Conservation (phyloP, 2,888 invertebrate species). For the Eupithecia subfuscata region DNA sequence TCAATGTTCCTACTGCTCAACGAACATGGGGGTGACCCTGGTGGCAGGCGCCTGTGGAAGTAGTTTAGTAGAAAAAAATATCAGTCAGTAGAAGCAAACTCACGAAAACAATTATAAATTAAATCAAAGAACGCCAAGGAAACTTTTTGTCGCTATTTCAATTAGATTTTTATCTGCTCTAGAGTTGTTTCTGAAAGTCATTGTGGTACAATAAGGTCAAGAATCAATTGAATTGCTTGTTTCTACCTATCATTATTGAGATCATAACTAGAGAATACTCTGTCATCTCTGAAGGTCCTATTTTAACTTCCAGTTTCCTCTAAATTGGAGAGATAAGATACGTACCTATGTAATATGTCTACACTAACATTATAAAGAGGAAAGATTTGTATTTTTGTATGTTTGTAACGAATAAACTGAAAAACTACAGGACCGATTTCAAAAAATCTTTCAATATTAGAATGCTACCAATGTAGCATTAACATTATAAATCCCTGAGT, state of each 20-base stretch:
- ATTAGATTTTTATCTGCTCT: conserved; percentile 32
- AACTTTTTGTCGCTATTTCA: conserved; percentile 28
- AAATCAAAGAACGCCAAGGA: conserved; percentile 36
- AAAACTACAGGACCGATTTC: too few species aligned
- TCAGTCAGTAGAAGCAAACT: not conserved
- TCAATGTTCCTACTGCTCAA: too few species aligned
- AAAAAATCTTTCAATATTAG: too few species aligned
- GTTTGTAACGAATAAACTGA: too few species aligned
- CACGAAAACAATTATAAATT: conserved; percentile 9
- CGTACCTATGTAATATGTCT: too few species aligned
- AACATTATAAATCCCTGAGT: too few species aligned
- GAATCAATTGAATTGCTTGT: conserved; percentile 18
- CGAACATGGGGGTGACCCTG: not conserved
- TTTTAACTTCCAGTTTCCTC: not conserved
- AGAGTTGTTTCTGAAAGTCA: conserved; percentile 22
- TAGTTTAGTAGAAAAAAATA: not conserved
- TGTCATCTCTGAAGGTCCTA: not conserved
- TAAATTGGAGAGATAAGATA: not conserved
- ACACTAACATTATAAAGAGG: too few species aligned
- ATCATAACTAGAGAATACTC: not conserved
- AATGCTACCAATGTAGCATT: too few species aligned
- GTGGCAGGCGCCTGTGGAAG: not conserved
- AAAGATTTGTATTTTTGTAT: too few species aligned
- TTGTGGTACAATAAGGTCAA: conserved; percentile 24
- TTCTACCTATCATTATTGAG: not conserved